Conservation (phyloP, 2,113 vertebrate species). For the Microtus montanus region DNA sequence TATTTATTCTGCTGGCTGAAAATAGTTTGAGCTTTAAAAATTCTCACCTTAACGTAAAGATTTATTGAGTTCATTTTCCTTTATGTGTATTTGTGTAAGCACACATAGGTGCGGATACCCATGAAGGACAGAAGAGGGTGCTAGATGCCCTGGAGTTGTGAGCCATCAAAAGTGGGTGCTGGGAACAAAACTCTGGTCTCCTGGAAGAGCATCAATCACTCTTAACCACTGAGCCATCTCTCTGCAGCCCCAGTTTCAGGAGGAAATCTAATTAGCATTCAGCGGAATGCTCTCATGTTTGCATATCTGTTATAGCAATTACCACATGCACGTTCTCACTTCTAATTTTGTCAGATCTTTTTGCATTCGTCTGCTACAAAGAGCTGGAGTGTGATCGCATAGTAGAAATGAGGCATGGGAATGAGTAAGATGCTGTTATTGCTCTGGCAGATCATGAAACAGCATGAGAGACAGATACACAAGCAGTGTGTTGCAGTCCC, state of each 20-base stretch:
- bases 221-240: background rate
- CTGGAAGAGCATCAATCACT: background rate
- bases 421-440: background rate
- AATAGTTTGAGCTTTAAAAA: background rate
- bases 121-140: background rate
- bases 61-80: background rate
- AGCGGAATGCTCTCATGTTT: background rate
- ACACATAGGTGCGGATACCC: background rate
- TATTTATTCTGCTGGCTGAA: background rate
- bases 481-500: background rate
- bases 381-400: background rate
- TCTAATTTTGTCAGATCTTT: background rate
- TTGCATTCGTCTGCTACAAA: conserved; percentile 21
- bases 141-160: background rate
- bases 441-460: background rate
- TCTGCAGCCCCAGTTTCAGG: background rate
- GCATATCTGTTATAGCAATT: background rate
- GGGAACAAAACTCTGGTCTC: background rate
- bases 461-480: background rate
- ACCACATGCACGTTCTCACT: background rate
- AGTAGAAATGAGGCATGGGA: conserved; percentile 2
- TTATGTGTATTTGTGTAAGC: background rate
- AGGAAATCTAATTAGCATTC: conserved; percentile 31
- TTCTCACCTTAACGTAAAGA: background rate
- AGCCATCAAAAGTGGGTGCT: too few species aligned